These are phyloP conservation scores for Drosophila kambysellisi DNA, from an alignment of 2,888 invertebrate genomes.

Conservation along the genomic window DNA sequence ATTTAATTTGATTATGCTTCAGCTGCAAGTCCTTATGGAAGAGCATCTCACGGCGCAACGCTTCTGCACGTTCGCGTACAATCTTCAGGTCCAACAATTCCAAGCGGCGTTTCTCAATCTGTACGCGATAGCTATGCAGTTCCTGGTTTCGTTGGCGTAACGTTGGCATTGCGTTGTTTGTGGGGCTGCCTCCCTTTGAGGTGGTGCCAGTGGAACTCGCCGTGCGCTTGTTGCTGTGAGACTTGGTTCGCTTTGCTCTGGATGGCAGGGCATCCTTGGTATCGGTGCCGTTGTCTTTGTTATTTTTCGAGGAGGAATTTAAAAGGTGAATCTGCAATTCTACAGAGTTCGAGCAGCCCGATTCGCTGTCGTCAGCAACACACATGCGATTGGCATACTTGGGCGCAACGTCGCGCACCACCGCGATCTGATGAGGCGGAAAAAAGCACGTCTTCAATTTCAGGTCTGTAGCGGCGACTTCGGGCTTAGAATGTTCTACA, in stretches of 20 bases:
- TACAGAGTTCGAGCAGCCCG: conserved; percentile 43
- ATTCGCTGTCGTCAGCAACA: conserved; percentile 53
- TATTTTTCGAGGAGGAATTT: conserved; percentile 16
- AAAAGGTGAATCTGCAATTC: conserved; percentile 43
- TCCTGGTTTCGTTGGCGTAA: conserved; percentile 74
- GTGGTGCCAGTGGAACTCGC: conserved; percentile 9
- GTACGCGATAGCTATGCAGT: conserved; percentile 72
- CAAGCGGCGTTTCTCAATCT: conserved; percentile 75
- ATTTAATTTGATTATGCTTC: conserved; percentile 59
- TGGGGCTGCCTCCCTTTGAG: conserved; percentile 2
- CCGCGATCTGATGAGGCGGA: conserved; percentile 69
- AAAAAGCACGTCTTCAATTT: conserved; percentile 58
- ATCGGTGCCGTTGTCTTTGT: conserved; percentile 7
- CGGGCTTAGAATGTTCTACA: conserved; percentile 1
- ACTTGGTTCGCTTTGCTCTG: conserved; percentile 21
- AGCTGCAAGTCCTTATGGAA: conserved; percentile 77
- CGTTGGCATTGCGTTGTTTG: conserved; percentile 24
- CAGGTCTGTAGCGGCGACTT: conserved; percentile 27
- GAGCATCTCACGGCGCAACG: conserved; percentile 66
- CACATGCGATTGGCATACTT: conserved; percentile 59
- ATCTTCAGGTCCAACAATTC: conserved; percentile 76
- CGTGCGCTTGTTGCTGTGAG: conserved; percentile 22
- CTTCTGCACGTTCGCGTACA: conserved; percentile 74
- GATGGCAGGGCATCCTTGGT: conserved; percentile 14
- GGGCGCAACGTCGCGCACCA: conserved; percentile 66